Evolutionary conservation across 53 echinoderm and acorn worm genomes (phyloP).

Genomic region (Glandiceps talaboti): DNA sequence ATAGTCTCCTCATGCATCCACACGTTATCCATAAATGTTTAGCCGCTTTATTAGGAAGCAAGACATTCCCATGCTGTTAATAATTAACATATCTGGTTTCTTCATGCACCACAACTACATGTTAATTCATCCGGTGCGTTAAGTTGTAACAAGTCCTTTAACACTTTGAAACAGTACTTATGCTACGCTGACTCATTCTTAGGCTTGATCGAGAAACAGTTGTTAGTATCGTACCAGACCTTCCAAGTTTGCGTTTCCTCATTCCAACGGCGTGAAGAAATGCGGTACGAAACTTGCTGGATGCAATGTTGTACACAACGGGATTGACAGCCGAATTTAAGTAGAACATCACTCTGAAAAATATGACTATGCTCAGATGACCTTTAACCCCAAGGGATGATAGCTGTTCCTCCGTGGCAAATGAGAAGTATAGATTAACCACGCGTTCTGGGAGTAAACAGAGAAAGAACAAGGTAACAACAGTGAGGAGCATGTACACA

Average conservation of each 20-base stretch:
- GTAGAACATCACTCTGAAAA: not conserved
- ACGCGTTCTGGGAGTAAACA: constrained; percentile 68
- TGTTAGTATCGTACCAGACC: not conserved
- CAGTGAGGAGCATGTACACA: constrained; percentile 62
- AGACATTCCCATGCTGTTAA: no score
- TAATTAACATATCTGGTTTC: no score
- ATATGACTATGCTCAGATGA: not conserved
- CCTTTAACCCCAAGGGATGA: not conserved
- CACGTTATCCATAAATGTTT: no score
- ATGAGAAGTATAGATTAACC: constrained; percentile 50
- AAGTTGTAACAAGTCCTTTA: no score
- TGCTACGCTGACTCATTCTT: not conserved
- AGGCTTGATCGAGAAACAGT: not conserved
- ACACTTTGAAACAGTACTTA: not conserved
- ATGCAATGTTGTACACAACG: not conserved
- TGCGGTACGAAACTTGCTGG: not conserved
- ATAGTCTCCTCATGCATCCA: no score
- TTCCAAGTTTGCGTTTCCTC: not conserved
- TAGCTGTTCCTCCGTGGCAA: not conserved
- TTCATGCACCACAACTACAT: no score
- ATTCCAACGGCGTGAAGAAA: not conserved
- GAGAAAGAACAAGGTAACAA: constrained; percentile 67
- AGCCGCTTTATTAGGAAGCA: no score
- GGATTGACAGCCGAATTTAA: not conserved
- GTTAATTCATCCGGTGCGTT: no score